These are phyloP conservation scores for Lysiphlebus fabarum DNA, from an alignment of 1,140 invertebrate genomes.

Conservation along the genomic window DNA sequence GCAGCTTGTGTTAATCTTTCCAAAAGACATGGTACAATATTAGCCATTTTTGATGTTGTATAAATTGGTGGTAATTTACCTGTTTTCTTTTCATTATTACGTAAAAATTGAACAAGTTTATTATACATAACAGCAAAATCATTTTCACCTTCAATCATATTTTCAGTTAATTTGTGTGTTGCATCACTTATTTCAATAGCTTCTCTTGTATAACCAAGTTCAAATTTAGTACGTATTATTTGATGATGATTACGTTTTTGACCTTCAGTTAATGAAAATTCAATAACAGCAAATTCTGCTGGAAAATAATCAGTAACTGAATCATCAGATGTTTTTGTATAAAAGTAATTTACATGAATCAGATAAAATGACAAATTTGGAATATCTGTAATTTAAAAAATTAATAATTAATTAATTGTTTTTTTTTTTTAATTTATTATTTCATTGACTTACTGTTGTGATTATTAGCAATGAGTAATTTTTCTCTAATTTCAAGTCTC, in stretches of 20 bases:
- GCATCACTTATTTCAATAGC: conserved; percentile 50
- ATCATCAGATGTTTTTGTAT: conserved; percentile 26
- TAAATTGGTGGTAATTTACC: conserved; percentile 52
- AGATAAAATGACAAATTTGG: conserved; percentile 42
- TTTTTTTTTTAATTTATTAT: not conserved
- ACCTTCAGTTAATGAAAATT: conserved; percentile 57
- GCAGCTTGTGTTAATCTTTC: conserved; percentile 44
- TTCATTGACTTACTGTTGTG: not conserved
- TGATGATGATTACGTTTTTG: conserved; percentile 54
- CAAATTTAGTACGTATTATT: conserved; percentile 53
- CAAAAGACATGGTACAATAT: conserved; percentile 40
- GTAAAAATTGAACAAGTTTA: conserved; percentile 47
- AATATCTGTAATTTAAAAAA: conserved; percentile 18
- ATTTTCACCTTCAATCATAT: conserved; percentile 35
- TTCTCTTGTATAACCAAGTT: conserved; percentile 55
- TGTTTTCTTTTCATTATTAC: conserved; percentile 25
- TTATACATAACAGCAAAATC: conserved; percentile 36
- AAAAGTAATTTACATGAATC: conserved; percentile 52
- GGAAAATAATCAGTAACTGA: conserved; percentile 41
- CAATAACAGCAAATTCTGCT: conserved; percentile 44
- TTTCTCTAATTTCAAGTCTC: conserved; percentile 3
- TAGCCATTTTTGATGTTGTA: conserved; percentile 35
- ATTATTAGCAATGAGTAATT: not conserved
- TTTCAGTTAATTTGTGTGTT: conserved; percentile 54
- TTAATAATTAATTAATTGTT: conserved; percentile 3